A percentile compares a stretch with the other conserved stretches of the same genome.
phyloP scores from a whole-genome alignment of 2,113 vertebrate species.

The Donacobius atricapilla region DNA sequence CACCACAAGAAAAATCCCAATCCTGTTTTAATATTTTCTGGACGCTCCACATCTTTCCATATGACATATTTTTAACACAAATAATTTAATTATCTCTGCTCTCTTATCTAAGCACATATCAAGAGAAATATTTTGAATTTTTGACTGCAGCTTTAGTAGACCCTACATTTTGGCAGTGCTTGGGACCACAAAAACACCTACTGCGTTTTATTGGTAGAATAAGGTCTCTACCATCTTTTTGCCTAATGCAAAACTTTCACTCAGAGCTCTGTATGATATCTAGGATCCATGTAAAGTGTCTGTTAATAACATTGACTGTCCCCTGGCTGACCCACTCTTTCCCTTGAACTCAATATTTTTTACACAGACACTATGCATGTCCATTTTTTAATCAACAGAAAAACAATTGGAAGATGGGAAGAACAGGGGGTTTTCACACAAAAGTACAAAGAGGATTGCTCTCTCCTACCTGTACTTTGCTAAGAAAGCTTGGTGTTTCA shows the following conservation, averaged over 20 bases:
- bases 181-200: background rate
- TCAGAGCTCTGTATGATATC: background rate
- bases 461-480: background rate
- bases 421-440: background rate
- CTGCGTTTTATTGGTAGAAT: background rate
- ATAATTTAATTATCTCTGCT: background rate
- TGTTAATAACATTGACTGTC: background rate
- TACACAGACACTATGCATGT: background rate
- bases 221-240: background rate
- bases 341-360: background rate
- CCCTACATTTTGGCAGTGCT: background rate
- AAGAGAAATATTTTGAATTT: background rate
- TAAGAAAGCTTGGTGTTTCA: background rate
- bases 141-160: background rate
- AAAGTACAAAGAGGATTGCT: background rate
- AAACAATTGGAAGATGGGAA: background rate
- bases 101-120: background rate
- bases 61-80: background rate
- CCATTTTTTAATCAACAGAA: background rate
- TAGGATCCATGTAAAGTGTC: background rate
- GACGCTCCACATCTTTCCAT: background rate
- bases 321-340: background rate
- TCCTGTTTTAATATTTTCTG: slow-evolving; percentile 35
- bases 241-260: background rate
- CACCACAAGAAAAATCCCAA: slow-evolving; percentile 5